Conservation (phyloP, 2,888 invertebrate genomes). For the Emmelina monodactyla region DNA sequence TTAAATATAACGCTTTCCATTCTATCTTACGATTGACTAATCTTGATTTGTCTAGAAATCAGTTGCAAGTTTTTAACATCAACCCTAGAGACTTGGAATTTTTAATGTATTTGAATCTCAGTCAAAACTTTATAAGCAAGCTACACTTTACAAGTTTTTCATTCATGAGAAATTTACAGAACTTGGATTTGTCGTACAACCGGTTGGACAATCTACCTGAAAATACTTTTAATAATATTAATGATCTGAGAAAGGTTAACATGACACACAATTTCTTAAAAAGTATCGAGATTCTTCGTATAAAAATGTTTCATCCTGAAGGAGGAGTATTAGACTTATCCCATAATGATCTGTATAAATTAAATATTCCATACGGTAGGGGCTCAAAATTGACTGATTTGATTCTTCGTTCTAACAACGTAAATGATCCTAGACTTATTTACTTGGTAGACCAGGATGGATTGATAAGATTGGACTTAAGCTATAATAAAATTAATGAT, state of each 20-base stretch:
- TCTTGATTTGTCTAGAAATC: constrained; percentile 41
- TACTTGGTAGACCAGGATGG: constrained; percentile 30
- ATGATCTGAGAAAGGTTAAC: constrained; percentile 36
- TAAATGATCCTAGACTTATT: constrained; percentile 28
- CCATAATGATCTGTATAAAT: constrained; percentile 32
- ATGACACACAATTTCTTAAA: constrained; percentile 36
- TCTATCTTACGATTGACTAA: constrained; percentile 29
- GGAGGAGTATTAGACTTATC: constrained; percentile 48
- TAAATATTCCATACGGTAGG: constrained; percentile 33
- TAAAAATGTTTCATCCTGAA: constrained; percentile 34
- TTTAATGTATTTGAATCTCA: constrained; percentile 40
- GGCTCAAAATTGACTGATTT: constrained; percentile 29
- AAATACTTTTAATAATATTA: constrained; percentile 29
- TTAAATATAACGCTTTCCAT: constrained; percentile 44
- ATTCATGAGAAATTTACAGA: constrained; percentile 37
- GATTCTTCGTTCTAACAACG: constrained; percentile 36
- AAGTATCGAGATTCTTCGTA: constrained; percentile 27
- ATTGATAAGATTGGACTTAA: constrained; percentile 30
- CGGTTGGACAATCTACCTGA: constrained; percentile 33
- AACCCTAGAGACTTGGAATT: constrained; percentile 31
- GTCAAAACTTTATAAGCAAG: constrained; percentile 30
- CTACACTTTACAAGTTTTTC: constrained; percentile 36
- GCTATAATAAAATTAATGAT: constrained; percentile 19
- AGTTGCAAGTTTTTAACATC: constrained; percentile 30
- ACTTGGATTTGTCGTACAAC: constrained; percentile 48